These are phyloP conservation scores for Acanthaster planci DNA, from an alignment of 35 echinoderm and acorn worm genomes.

Conservation along the genomic window DNA sequence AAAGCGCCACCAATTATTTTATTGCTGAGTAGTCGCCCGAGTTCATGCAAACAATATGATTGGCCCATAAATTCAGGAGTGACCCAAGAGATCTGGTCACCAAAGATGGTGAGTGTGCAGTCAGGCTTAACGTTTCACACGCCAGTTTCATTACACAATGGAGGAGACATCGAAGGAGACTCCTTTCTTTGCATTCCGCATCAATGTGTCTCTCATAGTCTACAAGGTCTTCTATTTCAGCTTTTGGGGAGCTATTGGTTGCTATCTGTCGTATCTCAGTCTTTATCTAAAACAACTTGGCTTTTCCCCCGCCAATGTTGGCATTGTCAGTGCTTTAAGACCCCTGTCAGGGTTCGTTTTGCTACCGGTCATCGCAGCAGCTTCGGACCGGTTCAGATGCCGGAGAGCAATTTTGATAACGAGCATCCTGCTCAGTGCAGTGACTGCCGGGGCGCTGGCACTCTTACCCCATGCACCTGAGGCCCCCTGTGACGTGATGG, in stretches of 20 bases:
- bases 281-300: constrained; percentile 3
- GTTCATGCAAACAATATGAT: too few relatives aligned
- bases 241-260: background rate
- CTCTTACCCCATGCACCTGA: background rate
- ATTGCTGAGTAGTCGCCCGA: too few relatives aligned
- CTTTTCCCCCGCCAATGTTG: background rate
- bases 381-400: background rate
- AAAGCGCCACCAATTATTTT: too few relatives aligned
- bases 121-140: too few relatives aligned
- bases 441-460: background rate
- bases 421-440: background rate
- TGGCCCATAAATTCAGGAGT: too few relatives aligned
- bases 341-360: background rate
- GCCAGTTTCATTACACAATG: too few relatives aligned
- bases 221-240: background rate
- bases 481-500: background rate
- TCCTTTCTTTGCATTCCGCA: too few relatives aligned
- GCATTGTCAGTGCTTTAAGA: background rate
- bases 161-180: too few relatives aligned
- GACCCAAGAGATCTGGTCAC: too few relatives aligned
- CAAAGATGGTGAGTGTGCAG: too few relatives aligned
- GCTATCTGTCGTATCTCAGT: background rate
- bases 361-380: background rate
- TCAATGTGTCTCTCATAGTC: background rate
- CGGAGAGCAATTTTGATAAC: too few relatives aligned